Percentiles rank a stretch among this genome's conserved stretches.
Conservation (phyloP, 2,888 invertebrate species). For the Lasioglossum calceatum region DNA sequence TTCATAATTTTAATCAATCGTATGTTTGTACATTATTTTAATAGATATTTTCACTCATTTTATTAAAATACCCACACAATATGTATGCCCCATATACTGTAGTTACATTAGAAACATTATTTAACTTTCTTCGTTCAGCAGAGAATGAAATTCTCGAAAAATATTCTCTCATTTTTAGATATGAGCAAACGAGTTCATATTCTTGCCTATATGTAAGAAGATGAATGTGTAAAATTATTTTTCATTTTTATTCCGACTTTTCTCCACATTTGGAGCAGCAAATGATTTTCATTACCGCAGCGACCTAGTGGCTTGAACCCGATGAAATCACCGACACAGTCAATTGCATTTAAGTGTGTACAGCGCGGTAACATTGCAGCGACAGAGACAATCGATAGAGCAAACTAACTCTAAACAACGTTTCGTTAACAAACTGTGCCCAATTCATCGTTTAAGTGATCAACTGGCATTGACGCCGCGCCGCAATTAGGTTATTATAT, state of each 20-base stretch:
- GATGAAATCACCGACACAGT: not conserved
- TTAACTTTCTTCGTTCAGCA: not conserved
- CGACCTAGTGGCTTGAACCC: not conserved
- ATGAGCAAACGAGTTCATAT: not conserved
- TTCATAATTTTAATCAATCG: too few species aligned
- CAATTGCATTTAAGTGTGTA: not conserved
- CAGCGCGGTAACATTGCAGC: slow-evolving; percentile 7
- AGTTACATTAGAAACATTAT: not conserved
- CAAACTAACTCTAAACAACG: not conserved
- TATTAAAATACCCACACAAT: too few species aligned
- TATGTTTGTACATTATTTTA: too few species aligned
- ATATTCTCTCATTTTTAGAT: not conserved
- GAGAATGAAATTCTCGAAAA: not conserved
- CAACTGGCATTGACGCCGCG: not conserved
- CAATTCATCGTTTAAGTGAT: not conserved
- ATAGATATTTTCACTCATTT: too few species aligned
- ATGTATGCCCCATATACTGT: too few species aligned
- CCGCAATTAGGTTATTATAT: not conserved
- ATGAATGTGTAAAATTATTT: not conserved
- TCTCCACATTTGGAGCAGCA: not conserved
- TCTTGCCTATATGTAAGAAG: not conserved
- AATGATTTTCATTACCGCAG: not conserved
- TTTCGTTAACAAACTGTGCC: not conserved
- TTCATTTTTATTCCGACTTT: not conserved
- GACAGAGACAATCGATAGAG: not conserved